Evolutionary conservation across 2,797 vertebrate species (phyloP), one percentile per base, ranked within the genome.

Genomic region (Cryptoprocta ferox): DNA sequence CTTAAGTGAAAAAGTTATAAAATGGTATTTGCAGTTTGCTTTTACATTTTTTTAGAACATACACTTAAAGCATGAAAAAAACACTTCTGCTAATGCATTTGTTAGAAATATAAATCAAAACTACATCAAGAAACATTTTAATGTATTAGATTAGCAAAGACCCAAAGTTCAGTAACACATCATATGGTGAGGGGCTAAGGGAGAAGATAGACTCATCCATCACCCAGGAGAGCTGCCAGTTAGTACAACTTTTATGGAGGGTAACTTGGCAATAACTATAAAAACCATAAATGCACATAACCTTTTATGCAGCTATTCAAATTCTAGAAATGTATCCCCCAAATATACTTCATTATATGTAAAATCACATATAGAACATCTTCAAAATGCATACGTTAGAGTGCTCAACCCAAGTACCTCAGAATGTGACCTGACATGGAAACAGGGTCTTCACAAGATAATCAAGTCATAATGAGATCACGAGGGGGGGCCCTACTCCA

Each of bases 31-130:
- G 0, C 26, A 59, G 39, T 79, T 90, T 78, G 35, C 83, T 32
- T 63, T 71, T 53, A 53, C 35, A 73, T 66, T 89, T 87, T 87
- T 96, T 63, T 45, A 37, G 66, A 95, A 70, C 9, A 39, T 56
- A 66, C 21, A 82, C 15, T 94, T 90, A 78, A 61, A 82, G 93
- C 73, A 1, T 45, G 11, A 56, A 59, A 86, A 96, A 89, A 82
- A 82, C 63, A 66, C 30, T 81, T 16, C 53, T 61, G 7, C 30
- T 86, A 59, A 84, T 32, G 66, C 13, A 65, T 53, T 73, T 91
- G 86, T 86, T 30, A 21, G 10, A 94, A 89, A 94, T 83, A 11
- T 10, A 94, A 94, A 76, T 95, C 70, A 84, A 89, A 96, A 93
- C 18, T 71, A 93, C 28, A 37, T 65, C 2, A 92, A 97, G 48